Percentiles rank a stretch among this genome's conserved stretches.
phyloP scores from a whole-genome alignment of 1,140 invertebrate species.

The Drosophila sucinea region DNA sequence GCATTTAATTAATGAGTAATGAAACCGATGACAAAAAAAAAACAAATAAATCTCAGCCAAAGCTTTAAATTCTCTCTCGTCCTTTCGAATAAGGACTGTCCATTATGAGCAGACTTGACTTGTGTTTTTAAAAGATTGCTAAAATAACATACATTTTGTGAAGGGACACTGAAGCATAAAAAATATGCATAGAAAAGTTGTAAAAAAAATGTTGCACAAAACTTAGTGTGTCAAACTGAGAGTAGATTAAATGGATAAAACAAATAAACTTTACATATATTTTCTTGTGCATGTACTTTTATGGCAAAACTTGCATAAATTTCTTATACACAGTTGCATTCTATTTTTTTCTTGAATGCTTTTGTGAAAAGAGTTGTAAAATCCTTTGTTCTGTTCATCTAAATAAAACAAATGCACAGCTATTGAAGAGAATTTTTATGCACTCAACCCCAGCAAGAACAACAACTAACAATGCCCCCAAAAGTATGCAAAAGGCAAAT shows the following conservation, averaged over 20 bases:
- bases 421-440: neutral
- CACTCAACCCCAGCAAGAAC: too few species aligned
- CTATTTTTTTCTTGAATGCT: neutral
- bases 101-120: neutral
- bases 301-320: neutral
- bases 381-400: neutral
- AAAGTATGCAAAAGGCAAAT: conserved; percentile 5
- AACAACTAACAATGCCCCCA: neutral
- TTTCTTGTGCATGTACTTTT: neutral
- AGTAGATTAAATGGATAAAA: conserved; percentile 9
- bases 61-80: neutral
- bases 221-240: neutral
- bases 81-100: neutral
- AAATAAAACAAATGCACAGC: conserved; percentile 4
- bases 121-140: neutral
- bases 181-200: neutral
- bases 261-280: neutral
- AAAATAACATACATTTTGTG: too few species aligned
- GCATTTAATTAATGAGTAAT: conserved; percentile 5
- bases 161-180: too few species aligned
- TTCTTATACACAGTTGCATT: neutral
- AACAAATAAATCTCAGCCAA: neutral
- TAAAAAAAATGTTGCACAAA: neutral
- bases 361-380: neutral
- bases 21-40: conserved; percentile 2